Base-by-base conservation (phyloP, 2,888 invertebrate genomes). In the Helleia helle region DNA sequence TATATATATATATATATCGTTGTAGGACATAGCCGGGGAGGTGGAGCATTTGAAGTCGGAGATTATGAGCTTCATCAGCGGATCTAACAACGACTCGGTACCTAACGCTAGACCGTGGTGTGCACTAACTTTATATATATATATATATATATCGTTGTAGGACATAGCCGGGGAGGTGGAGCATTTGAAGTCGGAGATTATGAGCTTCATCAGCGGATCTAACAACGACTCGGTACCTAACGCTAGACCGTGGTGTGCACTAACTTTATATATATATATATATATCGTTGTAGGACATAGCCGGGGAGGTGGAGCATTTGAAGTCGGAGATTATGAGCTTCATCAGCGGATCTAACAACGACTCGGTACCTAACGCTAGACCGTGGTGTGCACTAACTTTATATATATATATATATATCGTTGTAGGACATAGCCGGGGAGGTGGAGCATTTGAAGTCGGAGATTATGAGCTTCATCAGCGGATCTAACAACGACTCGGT, bases 31-130 rank as follows among this genome's bases (percentile, higher is more conserved):
- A 4, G 71, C 72, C 0, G 38, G 58, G 36, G 80, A 83, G 47
- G 77, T 81, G 43, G 80, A 84, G 26, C 65, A 56, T 41, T 44
- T 84, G 45, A 84, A 81, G 55, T 53, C 60, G 47, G 83, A 83
- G 43, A 77, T 81, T 54, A 67, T 69, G 1, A 71, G 71, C 42
- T 79, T 80, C 39, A 46, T 83, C 29, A 74, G 68, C 64, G 71
- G 54, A 38, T 73, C 76, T 17, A 83, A 75, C 56, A 70, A 79
- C 44, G 83, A 84, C 48, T 83, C 83, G 83, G 83, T 84, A 81
- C 8, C 8, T 26, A 27, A 3, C 13, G 2, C n/a, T 26, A 9
- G 26, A 9, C n/a, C n/a, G n/a, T n/a, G n/a, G n/a, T n/a, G n/a
- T 26, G 9, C 9, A n/a, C 9, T 26, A 9, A 18, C 18, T 18